Percentiles rank a stretch among this genome's conserved stretches.
These are phyloP conservation scores for Calliscelio sp. DNA, from an alignment of 2,888 invertebrate genomes.

Conservation along the genomic window DNA sequence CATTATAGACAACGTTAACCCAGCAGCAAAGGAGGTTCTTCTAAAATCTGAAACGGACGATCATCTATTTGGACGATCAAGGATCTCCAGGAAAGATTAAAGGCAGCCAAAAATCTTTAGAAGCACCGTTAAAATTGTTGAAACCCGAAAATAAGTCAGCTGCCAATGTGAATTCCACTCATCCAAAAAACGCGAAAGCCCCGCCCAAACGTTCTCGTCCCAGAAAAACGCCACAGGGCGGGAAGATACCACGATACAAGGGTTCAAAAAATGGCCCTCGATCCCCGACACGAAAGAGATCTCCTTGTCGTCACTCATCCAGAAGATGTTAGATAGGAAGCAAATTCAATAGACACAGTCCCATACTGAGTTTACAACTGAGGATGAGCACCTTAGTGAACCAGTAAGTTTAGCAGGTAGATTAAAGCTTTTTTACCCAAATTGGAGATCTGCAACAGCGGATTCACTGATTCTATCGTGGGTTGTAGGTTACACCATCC, in stretches of 20 bases:
- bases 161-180: not conserved
- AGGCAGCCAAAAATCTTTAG: conserved; percentile 11
- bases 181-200: conserved; percentile 35
- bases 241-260: conserved; percentile 21
- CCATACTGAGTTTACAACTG: no score
- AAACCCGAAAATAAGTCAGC: conserved; percentile 1
- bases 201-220: conserved; percentile 25
- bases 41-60: not conserved
- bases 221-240: conserved; percentile 13
- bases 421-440: not conserved
- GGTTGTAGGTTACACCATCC: conserved; percentile 34
- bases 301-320: conserved; percentile 4
- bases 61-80: conserved; percentile 30
- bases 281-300: conserved; percentile 17
- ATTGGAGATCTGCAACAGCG: conserved; percentile 21
- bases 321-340: not conserved
- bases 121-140: conserved; percentile 11
- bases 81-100: conserved; percentile 16
- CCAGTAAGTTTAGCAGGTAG: conserved; percentile 39
- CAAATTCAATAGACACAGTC: no score
- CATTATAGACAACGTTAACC: conserved; percentile 20
- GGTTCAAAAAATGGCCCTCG: conserved; percentile 15
- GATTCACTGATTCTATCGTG: conserved; percentile 41
- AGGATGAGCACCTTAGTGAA: not conserved
- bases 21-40: conserved; percentile 22